Percentiles rank a stretch among this genome's conserved stretches.
These are phyloP conservation scores for Dicaeum eximium DNA, from an alignment of 2,113 vertebrate species.

Conservation along the genomic window DNA sequence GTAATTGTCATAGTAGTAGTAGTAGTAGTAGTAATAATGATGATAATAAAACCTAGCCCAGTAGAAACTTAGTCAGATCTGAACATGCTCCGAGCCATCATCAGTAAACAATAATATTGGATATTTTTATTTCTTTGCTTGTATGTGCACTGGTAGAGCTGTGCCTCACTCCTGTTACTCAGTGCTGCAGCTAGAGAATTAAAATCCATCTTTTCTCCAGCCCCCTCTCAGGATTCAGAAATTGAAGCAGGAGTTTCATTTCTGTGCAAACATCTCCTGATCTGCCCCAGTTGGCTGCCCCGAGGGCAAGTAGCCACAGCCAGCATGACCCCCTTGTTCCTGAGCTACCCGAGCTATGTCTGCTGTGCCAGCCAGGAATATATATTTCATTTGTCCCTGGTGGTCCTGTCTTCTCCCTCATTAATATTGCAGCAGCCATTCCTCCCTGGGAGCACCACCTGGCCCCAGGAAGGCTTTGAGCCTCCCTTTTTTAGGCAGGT, in stretches of 20 bases:
- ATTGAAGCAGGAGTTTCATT: not conserved
- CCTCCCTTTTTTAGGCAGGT: not conserved
- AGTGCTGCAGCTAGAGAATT: not conserved
- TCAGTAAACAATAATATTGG: not conserved
- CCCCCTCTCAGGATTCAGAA: not conserved
- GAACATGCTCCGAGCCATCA: not conserved
- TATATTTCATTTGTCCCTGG: not conserved
- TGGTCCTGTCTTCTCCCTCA: not conserved
- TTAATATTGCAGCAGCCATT: not conserved
- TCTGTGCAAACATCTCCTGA: not conserved
- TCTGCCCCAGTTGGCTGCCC: not conserved
- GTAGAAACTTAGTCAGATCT: not conserved
- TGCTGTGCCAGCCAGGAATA: not conserved
- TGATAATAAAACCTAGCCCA: not conserved
- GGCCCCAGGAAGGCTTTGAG: conserved; percentile 13
- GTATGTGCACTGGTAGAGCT: not conserved
- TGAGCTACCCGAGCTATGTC: not conserved
- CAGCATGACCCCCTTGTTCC: not conserved
- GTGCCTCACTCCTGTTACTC: not conserved
- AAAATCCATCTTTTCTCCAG: not conserved
- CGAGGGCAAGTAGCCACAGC: not conserved
- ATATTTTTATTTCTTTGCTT: not conserved
- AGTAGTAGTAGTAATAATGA: not conserved
- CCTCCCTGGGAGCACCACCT: not conserved
- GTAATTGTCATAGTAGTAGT: not conserved